Evolutionary conservation across 2,113 vertebrate species (phyloP), one percentile per base, ranked within the genome.

Genomic region (Galeopterus variegatus): DNA sequence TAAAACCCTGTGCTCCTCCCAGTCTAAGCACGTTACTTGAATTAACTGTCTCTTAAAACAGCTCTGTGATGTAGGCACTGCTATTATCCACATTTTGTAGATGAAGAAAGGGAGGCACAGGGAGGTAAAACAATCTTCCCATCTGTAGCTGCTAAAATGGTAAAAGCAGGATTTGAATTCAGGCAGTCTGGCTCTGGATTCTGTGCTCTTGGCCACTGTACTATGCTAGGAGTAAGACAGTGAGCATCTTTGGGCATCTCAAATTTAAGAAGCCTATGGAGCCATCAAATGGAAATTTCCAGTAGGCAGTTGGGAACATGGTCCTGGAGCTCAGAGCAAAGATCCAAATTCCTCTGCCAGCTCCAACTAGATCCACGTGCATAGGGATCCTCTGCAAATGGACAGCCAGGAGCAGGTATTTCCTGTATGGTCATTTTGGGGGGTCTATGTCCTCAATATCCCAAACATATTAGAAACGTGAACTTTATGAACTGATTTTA

Each of bases 401-500:
- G 36, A 56, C n/a, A 65, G 50, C 28, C 69, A 50, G 48, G 7
- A 45, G 76, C 1, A 6, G 33, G 69, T 23, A 72, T 11, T 64
- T 45, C 21, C 36, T 1, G 0, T 28, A 1, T 72, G 70, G 41
- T 60, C 58, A 67, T 7, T 56, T 87, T 36, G 12, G 0, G 17
- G 45, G 6, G 8, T 17, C 19, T 88, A 73, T 70, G 52, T 41
- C 23, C 50, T 90, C 28, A 56, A 33, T 58, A 95, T 50, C 58
- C 45, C 18, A 93, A 90, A 58, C 26, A 31, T 28, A 60, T 92
- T 79, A 65, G 52, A 93, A 92, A 81, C 60, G 45, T 84, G 58
- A 94, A 93, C n/a, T 93, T 94, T 92, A 65, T 72, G n/a, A 90
- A 88, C 50, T 72, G 54, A 96, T 93, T 97, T 92, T 90, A 95